phyloP scores from a whole-genome alignment of 2,113 vertebrate genomes.

The Siphamia tubifer region DNA sequence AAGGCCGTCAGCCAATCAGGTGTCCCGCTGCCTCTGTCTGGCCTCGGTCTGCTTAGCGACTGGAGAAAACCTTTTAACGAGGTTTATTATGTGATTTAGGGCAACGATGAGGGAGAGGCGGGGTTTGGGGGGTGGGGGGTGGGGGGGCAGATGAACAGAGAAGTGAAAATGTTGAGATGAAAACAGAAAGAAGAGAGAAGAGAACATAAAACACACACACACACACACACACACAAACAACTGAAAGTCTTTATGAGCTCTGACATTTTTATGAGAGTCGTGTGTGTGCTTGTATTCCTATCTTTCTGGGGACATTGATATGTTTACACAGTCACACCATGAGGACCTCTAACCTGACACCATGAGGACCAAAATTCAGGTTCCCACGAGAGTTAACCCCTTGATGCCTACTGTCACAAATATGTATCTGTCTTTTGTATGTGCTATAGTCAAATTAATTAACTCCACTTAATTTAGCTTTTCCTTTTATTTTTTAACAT shows the following conservation, averaged over 20 bases:
- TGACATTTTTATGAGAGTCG: slow-evolving; percentile 26
- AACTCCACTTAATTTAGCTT: too few species aligned
- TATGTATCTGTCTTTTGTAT: too few species aligned
- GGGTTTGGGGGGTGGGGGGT: background rate
- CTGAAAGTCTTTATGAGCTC: slow-evolving; percentile 9
- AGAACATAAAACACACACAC: slow-evolving; percentile 12
- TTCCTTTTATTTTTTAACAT: too few species aligned
- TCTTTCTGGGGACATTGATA: too few species aligned
- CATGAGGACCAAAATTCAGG: too few species aligned
- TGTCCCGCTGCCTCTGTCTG: background rate
- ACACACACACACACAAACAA: background rate
- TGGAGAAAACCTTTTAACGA: slow-evolving; percentile 18
- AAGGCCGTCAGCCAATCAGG: slow-evolving; percentile 17
- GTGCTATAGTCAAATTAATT: too few species aligned
- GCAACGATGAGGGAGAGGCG: background rate
- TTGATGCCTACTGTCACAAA: too few species aligned
- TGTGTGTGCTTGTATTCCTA: too few species aligned
- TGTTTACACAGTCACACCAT: too few species aligned
- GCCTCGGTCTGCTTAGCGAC: slow-evolving; percentile 8
- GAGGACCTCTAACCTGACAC: too few species aligned
- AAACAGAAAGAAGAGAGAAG: too few species aligned
- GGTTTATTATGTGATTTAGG: slow-evolving; percentile 32
- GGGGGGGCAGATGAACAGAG: background rate
- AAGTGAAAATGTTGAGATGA: background rate
- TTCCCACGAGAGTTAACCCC: too few species aligned